phyloP scores from a whole-genome alignment of 2,113 vertebrate species.

The Sander lucioperca region DNA sequence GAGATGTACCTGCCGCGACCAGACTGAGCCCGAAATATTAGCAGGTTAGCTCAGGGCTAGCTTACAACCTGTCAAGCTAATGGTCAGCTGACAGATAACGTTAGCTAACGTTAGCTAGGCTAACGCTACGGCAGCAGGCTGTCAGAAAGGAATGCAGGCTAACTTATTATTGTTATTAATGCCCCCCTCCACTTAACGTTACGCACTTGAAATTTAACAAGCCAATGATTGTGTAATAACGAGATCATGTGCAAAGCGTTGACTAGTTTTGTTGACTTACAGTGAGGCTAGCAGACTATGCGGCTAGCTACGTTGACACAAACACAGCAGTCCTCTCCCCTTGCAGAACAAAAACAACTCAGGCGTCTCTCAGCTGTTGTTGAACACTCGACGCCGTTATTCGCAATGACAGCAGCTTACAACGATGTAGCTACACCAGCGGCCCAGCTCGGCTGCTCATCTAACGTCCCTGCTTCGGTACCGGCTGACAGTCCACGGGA shows the following conservation, averaged over 20 bases:
- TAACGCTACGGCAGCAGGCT: constrained; percentile 63
- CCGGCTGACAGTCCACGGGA: constrained; percentile 62
- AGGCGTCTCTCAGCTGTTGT: constrained; percentile 75
- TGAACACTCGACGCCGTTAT: constrained; percentile 77
- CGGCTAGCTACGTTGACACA: constrained; percentile 75
- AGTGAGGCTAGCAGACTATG: constrained; percentile 73
- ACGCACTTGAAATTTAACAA: constrained; percentile 32
- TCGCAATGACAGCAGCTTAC: constrained; percentile 79
- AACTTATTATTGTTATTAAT: constrained; percentile 35
- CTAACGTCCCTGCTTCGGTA: constrained; percentile 66
- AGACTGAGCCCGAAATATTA: constrained; percentile 52
- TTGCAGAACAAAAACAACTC: constrained; percentile 84
- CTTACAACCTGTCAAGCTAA: constrained; percentile 68
- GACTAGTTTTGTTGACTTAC: constrained; percentile 73
- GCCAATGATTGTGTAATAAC: constrained; percentile 56
- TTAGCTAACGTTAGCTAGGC: constrained; percentile 73
- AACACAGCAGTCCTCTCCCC: constrained; percentile 72
- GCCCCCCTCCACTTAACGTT: constrained; percentile 16
- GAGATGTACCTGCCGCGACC: constrained; percentile 52
- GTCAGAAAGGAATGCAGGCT: constrained; percentile 60
- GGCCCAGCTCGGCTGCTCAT: constrained; percentile 62
- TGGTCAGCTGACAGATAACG: constrained; percentile 74
- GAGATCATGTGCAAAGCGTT: constrained; percentile 47
- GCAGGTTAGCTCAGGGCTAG: constrained; percentile 67
- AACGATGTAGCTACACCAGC: constrained; percentile 43